phyloP scores from a whole-genome alignment of 2,888 invertebrate species.

The Sussaba pulchella region DNA sequence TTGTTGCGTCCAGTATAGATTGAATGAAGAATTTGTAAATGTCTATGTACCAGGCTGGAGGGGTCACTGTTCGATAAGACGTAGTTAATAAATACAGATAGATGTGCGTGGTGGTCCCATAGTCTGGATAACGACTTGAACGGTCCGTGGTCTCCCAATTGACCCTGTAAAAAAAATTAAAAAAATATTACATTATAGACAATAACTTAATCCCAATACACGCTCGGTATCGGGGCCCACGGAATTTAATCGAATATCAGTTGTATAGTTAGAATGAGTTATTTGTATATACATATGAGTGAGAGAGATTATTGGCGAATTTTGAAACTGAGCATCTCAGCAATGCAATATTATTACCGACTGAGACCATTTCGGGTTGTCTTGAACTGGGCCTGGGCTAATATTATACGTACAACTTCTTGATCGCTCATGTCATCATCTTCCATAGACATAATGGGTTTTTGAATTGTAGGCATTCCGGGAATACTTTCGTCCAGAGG shows the following conservation, averaged over 20 bases:
- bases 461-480: conserved; percentile 85
- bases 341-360: too few species aligned
- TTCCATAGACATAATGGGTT: conserved; percentile 97
- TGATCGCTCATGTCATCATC: conserved; percentile 97
- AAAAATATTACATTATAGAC: not conserved
- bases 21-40: too few species aligned
- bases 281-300: too few species aligned
- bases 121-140: conserved; percentile 94
- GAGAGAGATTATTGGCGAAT: too few species aligned
- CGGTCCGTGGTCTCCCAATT: conserved; percentile 93
- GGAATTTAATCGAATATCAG: too few species aligned
- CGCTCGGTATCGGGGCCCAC: not conserved
- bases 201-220: not conserved
- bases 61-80: conserved; percentile 94
- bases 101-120: conserved; percentile 94
- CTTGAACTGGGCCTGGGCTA: too few species aligned
- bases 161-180: conserved; percentile 85
- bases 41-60: conserved; percentile 88
- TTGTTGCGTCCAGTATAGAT: too few species aligned
- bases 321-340: too few species aligned
- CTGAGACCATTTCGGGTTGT: too few species aligned
- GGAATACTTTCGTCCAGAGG: conserved; percentile 78
- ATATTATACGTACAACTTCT: conserved; percentile 88
- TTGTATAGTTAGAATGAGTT: too few species aligned
- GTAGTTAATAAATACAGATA: conserved; percentile 97